Conservation (phyloP, 1,140 invertebrate genomes). For the Papilio polyxenes region DNA sequence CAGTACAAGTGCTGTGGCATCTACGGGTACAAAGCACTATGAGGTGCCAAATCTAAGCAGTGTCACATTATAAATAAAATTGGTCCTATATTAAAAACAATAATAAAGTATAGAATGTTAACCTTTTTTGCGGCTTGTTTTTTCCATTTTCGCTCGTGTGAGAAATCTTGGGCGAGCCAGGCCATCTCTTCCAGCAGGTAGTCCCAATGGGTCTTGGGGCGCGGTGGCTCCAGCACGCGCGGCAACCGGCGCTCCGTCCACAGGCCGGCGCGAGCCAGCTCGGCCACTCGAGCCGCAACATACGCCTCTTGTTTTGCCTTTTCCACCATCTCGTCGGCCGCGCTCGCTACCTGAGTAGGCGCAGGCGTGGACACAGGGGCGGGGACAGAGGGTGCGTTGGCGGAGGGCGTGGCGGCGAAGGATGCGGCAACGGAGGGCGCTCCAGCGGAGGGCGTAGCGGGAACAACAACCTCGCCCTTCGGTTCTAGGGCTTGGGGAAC, state of each 20-base stretch:
- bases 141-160: slow-evolving; percentile 98
- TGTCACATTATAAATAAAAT: too few relatives aligned
- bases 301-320: slow-evolving; percentile 93
- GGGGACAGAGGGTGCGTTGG: slow-evolving; percentile 75
- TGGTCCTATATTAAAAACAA: neutral
- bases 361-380: too few relatives aligned
- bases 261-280: slow-evolving; percentile 93
- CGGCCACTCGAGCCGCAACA: slow-evolving; percentile 94
- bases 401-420: slow-evolving; percentile 55
- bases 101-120: neutral
- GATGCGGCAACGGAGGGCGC: slow-evolving; percentile 69
- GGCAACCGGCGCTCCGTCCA: slow-evolving; percentile 96
- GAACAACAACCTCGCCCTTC: slow-evolving; percentile 78
- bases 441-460: slow-evolving; percentile 60
- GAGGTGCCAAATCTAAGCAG: too few relatives aligned
- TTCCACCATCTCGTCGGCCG: slow-evolving; percentile 66
- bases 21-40: too few relatives aligned
- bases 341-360: neutral
- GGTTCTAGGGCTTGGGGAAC: slow-evolving; percentile 58
- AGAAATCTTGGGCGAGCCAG: slow-evolving; percentile 98
- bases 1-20: too few relatives aligned
- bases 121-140: slow-evolving; percentile 96
- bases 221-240: slow-evolving; percentile 93
- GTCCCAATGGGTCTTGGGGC: slow-evolving; percentile 98
- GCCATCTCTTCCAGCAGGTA: slow-evolving; percentile 99